Evolutionary conservation across 1,140 invertebrate genomes (phyloP), one percentile per base, ranked within the genome.

Genomic region (Euura lappo): DNA sequence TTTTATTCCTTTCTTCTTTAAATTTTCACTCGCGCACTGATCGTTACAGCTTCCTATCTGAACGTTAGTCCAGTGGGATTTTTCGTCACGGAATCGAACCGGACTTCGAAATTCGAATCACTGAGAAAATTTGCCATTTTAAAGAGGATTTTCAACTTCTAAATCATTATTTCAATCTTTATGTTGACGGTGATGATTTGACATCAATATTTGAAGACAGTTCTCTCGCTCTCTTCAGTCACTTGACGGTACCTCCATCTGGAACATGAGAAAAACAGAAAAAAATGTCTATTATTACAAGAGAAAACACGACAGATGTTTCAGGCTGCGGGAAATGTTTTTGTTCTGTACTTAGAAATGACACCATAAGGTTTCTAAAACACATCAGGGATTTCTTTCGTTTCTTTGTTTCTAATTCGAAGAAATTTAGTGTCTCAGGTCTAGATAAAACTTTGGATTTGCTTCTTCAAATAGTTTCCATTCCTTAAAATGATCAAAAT

Each of bases 301-400:
- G 51, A 60, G 51, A 60, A 60, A 60, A 60, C 8, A 60, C 51
- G 51, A 60, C 51, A 60, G 51, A 8, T 60, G 51, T 60, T 60
- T 60, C 51, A 60, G 51, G 51, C 13, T 60, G 13, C 51, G 8
- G 8, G 10, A 8, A 28, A 28, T 28, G 28, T 28, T 28, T 28
- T 28, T 28, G 0, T 28, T 28, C 28, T 28, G 28, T 28, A 28
- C 28, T 28, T 28, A 28, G 28, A 28, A 28, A 28, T 1, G 51
- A n/a, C 2, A 60, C 51, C 13, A 11, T 60, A 8, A n/a, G 10
- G 4, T 6, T n/a, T 60, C 8, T n/a, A 6, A 11, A 60, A 4
- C 8, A 60, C 13, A 1, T 3, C 13, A 60, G 13, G 13, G 13
- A 8, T 11, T 11, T 6, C 3, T 60, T 60, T 60, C 51, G 0